These are phyloP conservation scores for Hydrocynus forskahlii DNA, from an alignment of 2,797 vertebrate genomes.

Conservation along the genomic window DNA sequence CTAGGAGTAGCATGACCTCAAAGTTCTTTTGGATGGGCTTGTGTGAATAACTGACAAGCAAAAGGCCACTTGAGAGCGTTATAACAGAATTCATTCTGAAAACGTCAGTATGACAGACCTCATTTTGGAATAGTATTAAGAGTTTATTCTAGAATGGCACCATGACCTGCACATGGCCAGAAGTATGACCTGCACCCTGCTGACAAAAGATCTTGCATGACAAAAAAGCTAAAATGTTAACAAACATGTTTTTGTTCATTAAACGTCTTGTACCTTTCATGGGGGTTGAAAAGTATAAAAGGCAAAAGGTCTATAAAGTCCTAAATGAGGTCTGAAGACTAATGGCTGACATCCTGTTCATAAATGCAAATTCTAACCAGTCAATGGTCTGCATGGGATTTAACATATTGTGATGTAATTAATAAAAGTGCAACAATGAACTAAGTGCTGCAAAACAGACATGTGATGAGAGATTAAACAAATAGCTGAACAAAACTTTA, in stretches of 20 bases:
- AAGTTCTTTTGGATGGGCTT: not conserved
- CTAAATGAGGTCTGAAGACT: not conserved
- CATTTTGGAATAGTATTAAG: not conserved
- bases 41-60: not conserved
- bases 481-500: too few species aligned
- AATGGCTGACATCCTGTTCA: not conserved
- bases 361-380: not conserved
- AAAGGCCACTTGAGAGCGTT: not conserved
- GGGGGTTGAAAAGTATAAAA: too few species aligned
- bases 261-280: too few species aligned
- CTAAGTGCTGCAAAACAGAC: too few species aligned
- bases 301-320: too few species aligned
- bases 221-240: too few species aligned
- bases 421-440: not conserved
- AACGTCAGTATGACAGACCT: not conserved
- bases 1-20: not conserved
- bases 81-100: not conserved
- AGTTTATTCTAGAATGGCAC: too few species aligned
- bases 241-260: too few species aligned
- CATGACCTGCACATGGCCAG: too few species aligned
- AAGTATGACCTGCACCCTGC: too few species aligned
- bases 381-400: not conserved
- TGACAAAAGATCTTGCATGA: too few species aligned
- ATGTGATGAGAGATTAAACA: too few species aligned
- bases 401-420: not conserved